Percentiles rank a stretch among this genome's conserved stretches.
Conservation (phyloP, 2,113 vertebrate genomes). For the Pseudorasbora parva region DNA sequence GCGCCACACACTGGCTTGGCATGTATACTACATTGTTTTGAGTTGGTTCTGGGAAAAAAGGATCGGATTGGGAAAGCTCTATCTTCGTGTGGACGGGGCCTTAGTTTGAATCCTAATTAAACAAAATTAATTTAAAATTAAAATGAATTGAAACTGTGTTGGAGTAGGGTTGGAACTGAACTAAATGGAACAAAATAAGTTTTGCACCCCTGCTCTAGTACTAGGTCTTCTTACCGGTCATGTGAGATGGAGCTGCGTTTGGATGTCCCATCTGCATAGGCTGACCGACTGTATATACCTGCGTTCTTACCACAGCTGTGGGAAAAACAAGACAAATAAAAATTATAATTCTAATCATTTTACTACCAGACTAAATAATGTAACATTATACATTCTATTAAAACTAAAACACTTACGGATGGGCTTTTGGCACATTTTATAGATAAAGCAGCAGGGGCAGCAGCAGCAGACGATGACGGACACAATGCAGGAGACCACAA, state of each 20-base stretch:
- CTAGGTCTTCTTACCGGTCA: neutral
- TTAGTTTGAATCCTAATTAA: no score
- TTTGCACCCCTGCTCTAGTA: neutral
- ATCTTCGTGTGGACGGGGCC: no score
- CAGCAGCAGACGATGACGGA: conserved; percentile 85
- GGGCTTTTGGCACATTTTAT: conserved; percentile 83
- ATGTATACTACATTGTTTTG: no score
- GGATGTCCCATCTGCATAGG: conserved; percentile 44
- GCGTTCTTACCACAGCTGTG: neutral
- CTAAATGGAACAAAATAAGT: no score
- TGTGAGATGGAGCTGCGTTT: conserved; percentile 64
- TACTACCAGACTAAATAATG: neutral
- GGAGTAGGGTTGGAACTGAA: no score
- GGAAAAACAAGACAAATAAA: neutral
- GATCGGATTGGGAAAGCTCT: no score
- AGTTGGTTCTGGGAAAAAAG: no score
- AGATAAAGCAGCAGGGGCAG: conserved; percentile 91
- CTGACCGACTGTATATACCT: neutral
- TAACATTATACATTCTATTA: no score
- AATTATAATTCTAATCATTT: neutral
- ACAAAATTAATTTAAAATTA: no score
- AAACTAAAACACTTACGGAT: conserved; percentile 76
- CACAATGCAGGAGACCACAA: conserved; percentile 65
- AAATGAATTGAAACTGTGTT: no score
- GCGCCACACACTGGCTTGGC: no score